Percentiles rank a stretch among this genome's conserved stretches.
Conservation (phyloP, 1,140 invertebrate species). For the Sarcophaga bullata region DNA sequence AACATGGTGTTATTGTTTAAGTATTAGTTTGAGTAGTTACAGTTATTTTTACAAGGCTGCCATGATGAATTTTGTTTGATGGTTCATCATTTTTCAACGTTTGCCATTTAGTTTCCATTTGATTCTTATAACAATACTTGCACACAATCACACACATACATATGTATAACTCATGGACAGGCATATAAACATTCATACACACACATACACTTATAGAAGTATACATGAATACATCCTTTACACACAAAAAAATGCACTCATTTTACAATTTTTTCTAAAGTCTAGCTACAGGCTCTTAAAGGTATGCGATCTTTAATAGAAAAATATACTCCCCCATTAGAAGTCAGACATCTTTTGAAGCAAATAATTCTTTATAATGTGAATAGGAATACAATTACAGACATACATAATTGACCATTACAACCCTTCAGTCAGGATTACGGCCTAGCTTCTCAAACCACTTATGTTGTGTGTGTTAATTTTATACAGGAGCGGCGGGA, state of each 20-base stretch:
- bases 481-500: no score
- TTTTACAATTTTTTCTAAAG: not conserved
- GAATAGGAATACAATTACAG: no score
- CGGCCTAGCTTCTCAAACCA: no score
- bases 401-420: no score
- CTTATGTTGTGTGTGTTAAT: no score
- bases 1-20: not conserved
- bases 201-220: not conserved
- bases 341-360: no score
- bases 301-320: not conserved
- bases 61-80: conserved; percentile 39
- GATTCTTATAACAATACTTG: conserved; percentile 1
- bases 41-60: conserved; percentile 29
- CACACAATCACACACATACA: not conserved
- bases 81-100: conserved; percentile 37
- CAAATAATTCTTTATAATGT: no score
- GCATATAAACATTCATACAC: not conserved
- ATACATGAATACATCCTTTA: not conserved
- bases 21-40: not conserved
- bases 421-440: no score
- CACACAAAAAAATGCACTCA: no score
- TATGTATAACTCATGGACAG: not conserved
- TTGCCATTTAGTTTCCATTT: conserved; percentile 16
- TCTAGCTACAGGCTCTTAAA: not conserved
- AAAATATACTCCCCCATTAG: no score